Percentiles rank a stretch among this genome's conserved stretches.
Evolutionary conservation across 2,888 invertebrate species (phyloP).

Genomic region (Rhagonycha fulva): DNA sequence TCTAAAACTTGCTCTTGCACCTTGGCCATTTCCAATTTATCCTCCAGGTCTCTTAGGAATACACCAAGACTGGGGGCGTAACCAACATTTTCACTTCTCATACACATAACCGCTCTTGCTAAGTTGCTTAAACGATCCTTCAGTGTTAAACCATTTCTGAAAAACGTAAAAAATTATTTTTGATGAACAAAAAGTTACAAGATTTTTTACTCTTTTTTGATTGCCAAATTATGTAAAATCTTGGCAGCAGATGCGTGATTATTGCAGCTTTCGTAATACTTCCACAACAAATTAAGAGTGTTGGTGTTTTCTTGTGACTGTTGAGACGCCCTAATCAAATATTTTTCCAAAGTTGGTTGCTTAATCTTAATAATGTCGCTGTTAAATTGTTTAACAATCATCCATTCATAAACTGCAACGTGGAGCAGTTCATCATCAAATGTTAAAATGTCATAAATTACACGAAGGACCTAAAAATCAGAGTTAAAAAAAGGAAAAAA

Average conservation of each 20-base stretch:
- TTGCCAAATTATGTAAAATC: conserved; percentile 86
- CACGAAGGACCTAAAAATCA: conserved; percentile 59
- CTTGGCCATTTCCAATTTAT: conserved; percentile 89
- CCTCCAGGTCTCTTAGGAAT: conserved; percentile 86
- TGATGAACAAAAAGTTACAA: background rate
- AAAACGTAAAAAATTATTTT: background rate
- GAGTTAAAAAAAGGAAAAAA: background rate
- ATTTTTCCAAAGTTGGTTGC: conserved; percentile 76
- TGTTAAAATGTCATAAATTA: conserved; percentile 70
- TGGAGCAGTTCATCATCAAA: conserved; percentile 87
- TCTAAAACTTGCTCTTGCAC: conserved; percentile 76
- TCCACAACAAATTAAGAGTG: conserved; percentile 88
- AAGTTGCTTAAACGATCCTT: conserved; percentile 87
- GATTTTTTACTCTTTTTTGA: conserved; percentile 63
- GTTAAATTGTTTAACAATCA: conserved; percentile 76
- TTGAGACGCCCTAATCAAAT: conserved; percentile 65
- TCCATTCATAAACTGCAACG: conserved; percentile 91
- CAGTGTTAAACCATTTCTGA: conserved; percentile 74
- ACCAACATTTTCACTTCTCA: conserved; percentile 83
- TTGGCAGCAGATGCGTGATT: conserved; percentile 92
- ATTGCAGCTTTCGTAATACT: conserved; percentile 90
- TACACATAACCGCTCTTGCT: conserved; percentile 92
- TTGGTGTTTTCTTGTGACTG: conserved; percentile 58
- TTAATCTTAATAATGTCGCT: conserved; percentile 70
- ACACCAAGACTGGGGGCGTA: conserved; percentile 75